Conservation (phyloP, 2,113 vertebrate genomes). For the Oncorhynchus nerka region DNA sequence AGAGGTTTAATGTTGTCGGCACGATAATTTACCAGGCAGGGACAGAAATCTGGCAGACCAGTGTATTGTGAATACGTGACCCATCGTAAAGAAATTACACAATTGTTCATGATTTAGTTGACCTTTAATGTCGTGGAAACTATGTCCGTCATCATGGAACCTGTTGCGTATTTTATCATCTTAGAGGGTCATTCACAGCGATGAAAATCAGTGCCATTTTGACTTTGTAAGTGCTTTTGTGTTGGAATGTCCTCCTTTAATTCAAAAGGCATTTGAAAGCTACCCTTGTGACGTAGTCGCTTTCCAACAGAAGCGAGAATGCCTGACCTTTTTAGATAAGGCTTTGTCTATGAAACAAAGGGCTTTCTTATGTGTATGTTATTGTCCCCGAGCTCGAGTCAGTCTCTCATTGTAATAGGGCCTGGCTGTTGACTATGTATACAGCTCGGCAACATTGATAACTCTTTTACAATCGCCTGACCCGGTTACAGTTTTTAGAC, state of each 20-base stretch:
- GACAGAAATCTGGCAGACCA: background rate
- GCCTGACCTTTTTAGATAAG: constrained; percentile 69
- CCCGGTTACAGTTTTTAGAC: too few relatives aligned
- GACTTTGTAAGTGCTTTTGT: constrained; percentile 42
- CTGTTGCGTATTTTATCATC: constrained; percentile 54
- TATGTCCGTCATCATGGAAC: constrained; percentile 54
- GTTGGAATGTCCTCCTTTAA: constrained; percentile 48
- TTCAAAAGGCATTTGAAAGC: constrained; percentile 55
- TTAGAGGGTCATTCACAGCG: constrained; percentile 41
- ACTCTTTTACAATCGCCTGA: background rate
- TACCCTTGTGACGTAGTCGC: constrained; percentile 51
- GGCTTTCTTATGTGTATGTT: constrained; percentile 56
- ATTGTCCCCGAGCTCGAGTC: constrained; percentile 45
- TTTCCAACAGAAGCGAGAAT: constrained; percentile 49
- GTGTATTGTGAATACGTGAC: constrained; percentile 1
- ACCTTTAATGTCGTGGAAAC: constrained; percentile 64
- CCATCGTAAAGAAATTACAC: constrained; percentile 49
- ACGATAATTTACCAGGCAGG: background rate
- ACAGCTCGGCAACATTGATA: constrained; percentile 26
- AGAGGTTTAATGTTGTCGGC: background rate
- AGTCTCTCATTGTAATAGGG: constrained; percentile 50
- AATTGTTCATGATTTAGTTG: constrained; percentile 42
- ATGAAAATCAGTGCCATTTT: constrained; percentile 43
- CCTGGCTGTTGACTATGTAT: constrained; percentile 44
- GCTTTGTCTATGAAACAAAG: constrained; percentile 66